Evolutionary conservation across 2,888 invertebrate species (phyloP).

Genomic region (Entomobrya proxima): DNA sequence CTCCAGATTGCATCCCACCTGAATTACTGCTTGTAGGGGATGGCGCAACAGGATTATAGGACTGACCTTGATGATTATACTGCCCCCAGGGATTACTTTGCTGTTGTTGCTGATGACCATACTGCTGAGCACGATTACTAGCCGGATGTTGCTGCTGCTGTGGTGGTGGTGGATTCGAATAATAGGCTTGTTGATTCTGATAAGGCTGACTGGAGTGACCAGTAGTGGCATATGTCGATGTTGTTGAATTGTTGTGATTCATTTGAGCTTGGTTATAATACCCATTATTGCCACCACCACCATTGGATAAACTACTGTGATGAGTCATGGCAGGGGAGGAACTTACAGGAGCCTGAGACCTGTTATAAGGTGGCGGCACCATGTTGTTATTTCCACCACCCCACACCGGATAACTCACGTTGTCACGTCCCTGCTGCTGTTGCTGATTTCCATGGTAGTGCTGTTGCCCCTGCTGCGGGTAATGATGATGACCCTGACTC

Average conservation of each 20-base stretch:
- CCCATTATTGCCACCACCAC: background rate
- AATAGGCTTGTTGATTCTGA: slow-evolving; percentile 25
- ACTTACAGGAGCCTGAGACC: background rate
- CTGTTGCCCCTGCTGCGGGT: too few species aligned
- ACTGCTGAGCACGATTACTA: slow-evolving; percentile 30
- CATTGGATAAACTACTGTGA: background rate
- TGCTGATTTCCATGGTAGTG: slow-evolving; percentile 33
- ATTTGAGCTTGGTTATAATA: slow-evolving; percentile 52
- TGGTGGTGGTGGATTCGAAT: too few species aligned
- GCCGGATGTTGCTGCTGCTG: slow-evolving; percentile 20
- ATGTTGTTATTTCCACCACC: slow-evolving; percentile 6
- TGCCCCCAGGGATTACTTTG: slow-evolving; percentile 14
- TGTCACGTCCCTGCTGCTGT: slow-evolving; percentile 35
- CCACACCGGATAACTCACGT: slow-evolving; percentile 23
- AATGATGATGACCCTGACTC: slow-evolving; percentile 36
- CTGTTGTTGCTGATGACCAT: slow-evolving; percentile 33
- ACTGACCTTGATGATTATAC: background rate
- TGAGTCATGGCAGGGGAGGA: background rate
- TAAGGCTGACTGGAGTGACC: slow-evolving; percentile 30
- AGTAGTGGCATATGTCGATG: background rate
- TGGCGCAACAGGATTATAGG: background rate
- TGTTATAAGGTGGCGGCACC: slow-evolving; percentile 3
- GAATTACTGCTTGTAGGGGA: background rate
- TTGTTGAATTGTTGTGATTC: background rate
- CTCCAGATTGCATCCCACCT: background rate